Conservation (phyloP, 2,888 invertebrate species). For the Prosapia bicincta region DNA sequence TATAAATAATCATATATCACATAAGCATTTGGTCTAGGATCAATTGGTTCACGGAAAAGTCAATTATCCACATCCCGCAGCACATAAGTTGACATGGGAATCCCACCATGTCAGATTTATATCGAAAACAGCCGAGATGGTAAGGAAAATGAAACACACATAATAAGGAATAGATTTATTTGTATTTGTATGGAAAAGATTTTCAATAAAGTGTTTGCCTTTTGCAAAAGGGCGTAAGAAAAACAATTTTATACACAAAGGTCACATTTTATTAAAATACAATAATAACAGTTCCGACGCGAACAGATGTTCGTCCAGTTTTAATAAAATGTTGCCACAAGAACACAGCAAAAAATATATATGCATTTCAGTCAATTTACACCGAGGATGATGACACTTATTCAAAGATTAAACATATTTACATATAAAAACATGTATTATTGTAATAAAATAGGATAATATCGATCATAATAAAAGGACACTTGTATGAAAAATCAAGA, state of each 20-base stretch:
- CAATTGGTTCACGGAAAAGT: too few species aligned
- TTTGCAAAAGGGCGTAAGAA: neutral
- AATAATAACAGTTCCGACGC: neutral
- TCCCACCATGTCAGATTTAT: too few species aligned
- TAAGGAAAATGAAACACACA: neutral
- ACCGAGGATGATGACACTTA: conserved; percentile 21
- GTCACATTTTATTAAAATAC: neutral
- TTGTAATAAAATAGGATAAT: conserved; percentile 21
- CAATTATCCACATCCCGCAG: too few species aligned
- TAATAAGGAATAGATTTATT: neutral
- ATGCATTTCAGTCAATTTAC: conserved; percentile 23
- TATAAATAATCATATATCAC: too few species aligned
- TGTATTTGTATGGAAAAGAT: neutral
- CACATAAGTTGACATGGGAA: too few species aligned
- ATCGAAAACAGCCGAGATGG: too few species aligned
- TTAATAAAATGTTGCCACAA: neutral
- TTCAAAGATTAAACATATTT: conserved; percentile 24
- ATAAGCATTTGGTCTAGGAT: too few species aligned
- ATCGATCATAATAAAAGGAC: conserved; percentile 28
- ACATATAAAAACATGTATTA: conserved; percentile 22
- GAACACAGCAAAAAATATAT: conserved; percentile 21
- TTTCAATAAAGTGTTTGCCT: neutral
- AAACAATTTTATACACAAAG: neutral
- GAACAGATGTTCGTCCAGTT: neutral
- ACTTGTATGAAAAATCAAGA: conserved; percentile 23